Base-by-base conservation (phyloP, 2,888 invertebrate species). In the Spatulosminthurus flaviceps region DNA sequence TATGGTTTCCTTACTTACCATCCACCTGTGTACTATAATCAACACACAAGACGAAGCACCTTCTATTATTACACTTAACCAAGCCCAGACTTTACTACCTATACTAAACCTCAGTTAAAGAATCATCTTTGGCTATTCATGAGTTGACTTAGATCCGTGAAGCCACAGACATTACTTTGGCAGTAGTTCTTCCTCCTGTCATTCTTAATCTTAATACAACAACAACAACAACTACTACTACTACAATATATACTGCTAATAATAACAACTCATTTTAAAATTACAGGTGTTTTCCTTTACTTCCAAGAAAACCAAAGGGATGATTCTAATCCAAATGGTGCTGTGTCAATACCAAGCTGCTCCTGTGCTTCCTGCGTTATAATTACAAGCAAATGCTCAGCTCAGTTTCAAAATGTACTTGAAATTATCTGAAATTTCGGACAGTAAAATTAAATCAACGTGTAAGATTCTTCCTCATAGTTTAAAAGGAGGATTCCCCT, bases 21-120 rank as follows among this genome's bases (percentile, higher is more conserved):
- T 64, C 64, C 24, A 64, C 64, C 64, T 64, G 64, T n/a, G n/a
- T n/a, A n/a, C n/a, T n/a, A n/a, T 64, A 64, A 64, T 64, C 64
- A 64, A 22, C 64, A 24, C n/a, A n/a, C 19, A 60, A 60, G 21
- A 60, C 4, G 2, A 64, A 64, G 24, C 64, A 64, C 64, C 64
- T 64, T 11, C 64, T 64, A 64, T 64, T 64, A 64, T 64, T 64
- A 64, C 24, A 64, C n/a, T n/a, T n/a, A n/a, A n/a, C n/a, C n/a
- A n/a, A n/a, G n/a, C n/a, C n/a, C n/a, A n/a, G n/a, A n/a, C n/a
- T n/a, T n/a, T n/a, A n/a, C n/a, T n/a, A n/a, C n/a, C n/a, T n/a
- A n/a, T n/a, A n/a, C 64, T 64, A 64, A 64, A 9, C 13, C 64
- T 22, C 24, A 64, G 21, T 64, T 64, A 64, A 64, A 16, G 24